Conservation (phyloP, 2,888 invertebrate species). For the Apamea anceps region DNA sequence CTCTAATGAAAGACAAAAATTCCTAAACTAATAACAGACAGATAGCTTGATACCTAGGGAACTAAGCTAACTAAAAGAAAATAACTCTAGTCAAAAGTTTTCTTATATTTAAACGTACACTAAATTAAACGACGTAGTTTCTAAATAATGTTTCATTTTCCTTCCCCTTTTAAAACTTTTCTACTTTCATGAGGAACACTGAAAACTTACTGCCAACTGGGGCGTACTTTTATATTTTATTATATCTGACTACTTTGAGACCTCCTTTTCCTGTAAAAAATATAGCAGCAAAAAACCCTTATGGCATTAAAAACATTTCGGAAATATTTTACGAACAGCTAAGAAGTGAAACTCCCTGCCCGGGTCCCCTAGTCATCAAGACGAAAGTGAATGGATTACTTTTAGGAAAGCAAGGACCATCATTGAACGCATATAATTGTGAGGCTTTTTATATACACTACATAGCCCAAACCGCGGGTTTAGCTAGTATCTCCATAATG, state of each 20-base stretch:
- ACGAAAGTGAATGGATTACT: not conserved
- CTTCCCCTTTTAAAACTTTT: not conserved
- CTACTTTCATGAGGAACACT: slow-evolving; percentile 17
- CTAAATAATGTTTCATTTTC: slow-evolving; percentile 41
- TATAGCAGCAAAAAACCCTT: not conserved
- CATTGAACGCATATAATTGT: too few species aligned
- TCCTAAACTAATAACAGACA: not conserved
- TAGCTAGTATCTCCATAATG: not conserved
- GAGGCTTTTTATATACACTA: not conserved
- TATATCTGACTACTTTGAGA: not conserved
- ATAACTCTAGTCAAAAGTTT: slow-evolving; percentile 8
- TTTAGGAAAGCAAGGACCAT: not conserved
- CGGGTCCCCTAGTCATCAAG: not conserved
- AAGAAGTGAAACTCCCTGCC: not conserved
- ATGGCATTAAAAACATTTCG: not conserved
- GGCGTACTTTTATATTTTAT: slow-evolving; percentile 9
- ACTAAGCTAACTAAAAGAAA: not conserved
- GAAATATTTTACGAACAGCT: not conserved
- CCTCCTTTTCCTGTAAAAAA: slow-evolving; percentile 1
- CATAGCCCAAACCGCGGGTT: too few species aligned
- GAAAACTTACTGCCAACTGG: slow-evolving; percentile 26
- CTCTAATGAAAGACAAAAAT: not conserved
- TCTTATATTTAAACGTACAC: slow-evolving; percentile 29
- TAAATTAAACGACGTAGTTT: slow-evolving; percentile 24
- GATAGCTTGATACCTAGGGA: not conserved